Evolutionary conservation across 2,113 vertebrate genomes (phyloP).

Genomic region (Psittacula cyanocephala): DNA sequence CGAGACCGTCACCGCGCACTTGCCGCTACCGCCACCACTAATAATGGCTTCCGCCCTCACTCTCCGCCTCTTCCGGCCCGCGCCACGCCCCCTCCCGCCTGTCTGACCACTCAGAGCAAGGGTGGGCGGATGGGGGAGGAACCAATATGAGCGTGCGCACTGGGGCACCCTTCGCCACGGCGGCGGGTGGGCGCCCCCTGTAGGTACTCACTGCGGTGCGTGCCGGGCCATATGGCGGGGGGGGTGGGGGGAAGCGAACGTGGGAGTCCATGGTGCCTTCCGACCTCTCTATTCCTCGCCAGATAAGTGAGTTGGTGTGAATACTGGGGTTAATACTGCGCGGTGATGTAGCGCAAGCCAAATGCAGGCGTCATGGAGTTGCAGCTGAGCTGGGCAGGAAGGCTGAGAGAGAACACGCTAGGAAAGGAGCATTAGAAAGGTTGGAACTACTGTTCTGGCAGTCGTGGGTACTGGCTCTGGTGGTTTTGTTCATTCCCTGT

Average conservation of each 20-base stretch:
- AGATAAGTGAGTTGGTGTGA: fast-evolving
- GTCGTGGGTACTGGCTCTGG: no score
- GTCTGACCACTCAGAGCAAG: no score
- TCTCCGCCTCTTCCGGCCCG: background rate
- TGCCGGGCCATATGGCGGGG: no score
- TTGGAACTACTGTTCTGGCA: no score
- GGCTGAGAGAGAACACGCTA: no score
- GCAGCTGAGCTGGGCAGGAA: background rate
- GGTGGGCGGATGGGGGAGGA: no score
- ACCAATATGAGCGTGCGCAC: background rate
- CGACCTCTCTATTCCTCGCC: fast-evolving
- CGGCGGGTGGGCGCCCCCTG: background rate
- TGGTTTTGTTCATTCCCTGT: background rate
- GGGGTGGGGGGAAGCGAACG: fast-evolving
- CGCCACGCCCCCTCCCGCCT: background rate
- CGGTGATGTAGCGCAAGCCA: no score
- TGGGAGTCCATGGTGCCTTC: no score
- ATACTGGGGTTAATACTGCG: fast-evolving
- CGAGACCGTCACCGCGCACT: no score
- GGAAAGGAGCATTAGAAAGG: no score
- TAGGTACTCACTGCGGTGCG: background rate
- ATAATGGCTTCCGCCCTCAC: background rate
- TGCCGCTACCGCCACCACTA: background rate
- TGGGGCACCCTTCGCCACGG: background rate
- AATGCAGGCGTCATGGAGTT: fast-evolving